Conservation (phyloP, 2,113 vertebrate genomes). For the Podilymbus podiceps region DNA sequence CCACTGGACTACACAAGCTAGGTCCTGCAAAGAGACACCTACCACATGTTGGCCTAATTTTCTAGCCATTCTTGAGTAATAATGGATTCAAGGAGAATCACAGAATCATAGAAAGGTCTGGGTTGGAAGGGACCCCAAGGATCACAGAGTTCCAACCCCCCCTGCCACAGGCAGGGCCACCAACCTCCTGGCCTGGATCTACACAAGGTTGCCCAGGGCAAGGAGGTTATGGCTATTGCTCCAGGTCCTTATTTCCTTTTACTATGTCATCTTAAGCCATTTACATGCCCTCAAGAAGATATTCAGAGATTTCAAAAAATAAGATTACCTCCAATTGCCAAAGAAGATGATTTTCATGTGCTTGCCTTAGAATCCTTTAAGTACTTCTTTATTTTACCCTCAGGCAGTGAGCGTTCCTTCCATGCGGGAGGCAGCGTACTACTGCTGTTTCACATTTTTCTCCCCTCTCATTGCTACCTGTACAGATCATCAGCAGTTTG, state of each 20-base stretch:
- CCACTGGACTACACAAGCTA: background rate
- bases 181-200: no score
- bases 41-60: background rate
- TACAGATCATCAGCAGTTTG: background rate
- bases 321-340: background rate
- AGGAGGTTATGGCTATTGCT: background rate
- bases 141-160: no score
- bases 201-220: no score
- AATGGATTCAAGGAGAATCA: background rate
- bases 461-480: background rate
- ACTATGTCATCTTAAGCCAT: background rate
- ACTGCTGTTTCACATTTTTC: background rate
- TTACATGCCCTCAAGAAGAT: background rate
- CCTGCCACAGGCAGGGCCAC: no score
- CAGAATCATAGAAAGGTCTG: no score
- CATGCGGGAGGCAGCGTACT: background rate
- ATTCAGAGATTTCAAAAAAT: background rate
- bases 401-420: background rate
- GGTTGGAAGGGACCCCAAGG: no score
- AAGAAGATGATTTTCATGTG: background rate
- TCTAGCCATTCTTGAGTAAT: background rate
- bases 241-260: background rate
- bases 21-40: background rate
- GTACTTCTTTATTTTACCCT: background rate
- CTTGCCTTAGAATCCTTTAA: background rate